Evolutionary conservation across 2,113 vertebrate species (phyloP).

Genomic region (Equus quagga): DNA sequence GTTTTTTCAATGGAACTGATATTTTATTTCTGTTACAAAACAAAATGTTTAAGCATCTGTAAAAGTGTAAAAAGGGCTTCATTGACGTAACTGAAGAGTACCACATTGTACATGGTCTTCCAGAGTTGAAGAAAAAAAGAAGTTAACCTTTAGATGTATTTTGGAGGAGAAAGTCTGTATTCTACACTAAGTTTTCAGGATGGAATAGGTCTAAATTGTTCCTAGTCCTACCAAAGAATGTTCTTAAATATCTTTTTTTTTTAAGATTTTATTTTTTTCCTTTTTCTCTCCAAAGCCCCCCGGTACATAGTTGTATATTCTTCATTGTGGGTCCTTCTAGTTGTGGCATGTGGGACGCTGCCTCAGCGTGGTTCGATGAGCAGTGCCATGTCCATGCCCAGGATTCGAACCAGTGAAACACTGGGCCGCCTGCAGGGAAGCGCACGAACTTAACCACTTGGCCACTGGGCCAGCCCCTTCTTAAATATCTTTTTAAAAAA

Average conservation of each 20-base stretch:
- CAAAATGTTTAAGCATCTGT: slow-evolving; percentile 10
- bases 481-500: background rate
- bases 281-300: no score
- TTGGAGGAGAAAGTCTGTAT: slow-evolving; percentile 6
- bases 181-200: slow-evolving; percentile 44
- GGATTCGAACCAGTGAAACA: no score
- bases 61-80: slow-evolving; percentile 15
- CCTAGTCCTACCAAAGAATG: background rate
- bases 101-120: background rate
- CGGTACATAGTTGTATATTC: no score
- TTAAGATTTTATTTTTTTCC: no score
- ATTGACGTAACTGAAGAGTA: background rate
- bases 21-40: slow-evolving; percentile 39
- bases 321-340: no score
- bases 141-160: background rate
- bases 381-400: no score
- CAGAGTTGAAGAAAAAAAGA: background rate
- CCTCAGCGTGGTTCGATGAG: no score
- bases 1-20: background rate
- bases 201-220: slow-evolving; percentile 24
- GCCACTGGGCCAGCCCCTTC: background rate
- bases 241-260: background rate
- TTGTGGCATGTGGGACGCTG: no score
- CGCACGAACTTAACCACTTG: no score
- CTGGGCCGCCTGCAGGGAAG: no score